Evolutionary conservation across 2,888 invertebrate genomes (phyloP).

Genomic region (Phengaris arion): DNA sequence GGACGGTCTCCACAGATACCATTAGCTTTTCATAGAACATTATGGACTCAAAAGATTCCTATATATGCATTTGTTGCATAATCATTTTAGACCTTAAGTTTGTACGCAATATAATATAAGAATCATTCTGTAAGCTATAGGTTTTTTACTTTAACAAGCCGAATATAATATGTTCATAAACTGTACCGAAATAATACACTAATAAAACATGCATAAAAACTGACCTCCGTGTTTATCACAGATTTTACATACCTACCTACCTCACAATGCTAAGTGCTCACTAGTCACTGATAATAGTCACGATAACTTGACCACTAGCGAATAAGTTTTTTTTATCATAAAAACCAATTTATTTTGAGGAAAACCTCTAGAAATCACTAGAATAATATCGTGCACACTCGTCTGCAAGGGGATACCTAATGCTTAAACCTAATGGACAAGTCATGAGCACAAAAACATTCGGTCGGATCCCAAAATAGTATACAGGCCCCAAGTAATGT

Average conservation of each 20-base stretch:
- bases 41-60: no score
- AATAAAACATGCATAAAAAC: conserved; percentile 6
- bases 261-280: conserved; percentile 2
- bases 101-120: neutral
- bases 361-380: conserved; percentile 33
- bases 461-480: conserved; percentile 75
- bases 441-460: conserved; percentile 67
- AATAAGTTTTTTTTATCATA: neutral
- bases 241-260: conserved; percentile 16
- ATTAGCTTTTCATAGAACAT: no score
- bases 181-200: neutral
- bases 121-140: neutral
- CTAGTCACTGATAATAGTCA: conserved; percentile 5
- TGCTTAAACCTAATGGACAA: conserved; percentile 42
- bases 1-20: no score
- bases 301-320: conserved; percentile 8
- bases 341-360: conserved; percentile 8
- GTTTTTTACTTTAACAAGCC: neutral
- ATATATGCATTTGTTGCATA: no score
- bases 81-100: no score
- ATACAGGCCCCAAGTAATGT: conserved; percentile 73
- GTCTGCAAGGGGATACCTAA: conserved; percentile 46
- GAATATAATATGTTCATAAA: neutral
- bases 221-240: conserved; percentile 10
- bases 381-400: conserved; percentile 44